Base-by-base conservation (phyloP, 2,113 vertebrate species). In the Oryzias melastigma region DNA sequence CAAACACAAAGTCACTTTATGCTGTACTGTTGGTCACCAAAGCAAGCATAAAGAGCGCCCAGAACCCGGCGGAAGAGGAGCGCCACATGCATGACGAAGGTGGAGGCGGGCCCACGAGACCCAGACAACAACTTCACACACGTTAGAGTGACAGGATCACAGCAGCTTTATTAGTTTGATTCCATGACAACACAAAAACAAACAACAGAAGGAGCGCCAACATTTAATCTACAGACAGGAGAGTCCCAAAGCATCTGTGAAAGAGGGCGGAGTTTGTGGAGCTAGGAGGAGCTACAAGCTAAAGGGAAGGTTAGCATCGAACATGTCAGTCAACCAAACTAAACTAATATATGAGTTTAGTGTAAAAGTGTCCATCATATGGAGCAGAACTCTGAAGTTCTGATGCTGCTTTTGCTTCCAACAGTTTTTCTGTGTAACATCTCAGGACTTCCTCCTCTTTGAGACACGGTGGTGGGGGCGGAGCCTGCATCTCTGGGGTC, bases 81-180 rank as follows among this genome's bases (percentile, higher is more conserved):
- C 14, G 19, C 25, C 64, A 56, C 64, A 58, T 40, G 13, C 63
- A 61, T 27, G 43, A 13, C 40, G 67, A 20, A 20, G 77, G 24
- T 18, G 19, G 45, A 52, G 52, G 54, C 8, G 29, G 10, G 45
- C 17, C n/a, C 27, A 8, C 8, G 16, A 55, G 62, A 57, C 3
- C 1, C 49, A 35, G 29, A 51, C 44, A 10, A 42, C 12, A 4
- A 43, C 35, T 25, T 6, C 62, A 85, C 66, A 83, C 20, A 66
- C 29, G 29, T 35, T 18, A 71, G 57, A 14, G 80, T 47, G 5
- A 75, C 63, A 29, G 82, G 82, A 71, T 83, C 78, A 82, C 77
- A 84, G 76, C 77, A 83, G 77, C 65, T 91, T 91, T 91, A 92
- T 91, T 91, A 77, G 75, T 78, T 77, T 65, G 52, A 71, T 67